Conservation (phyloP, 1,140 invertebrate genomes). For the Bemisia tabaci region DNA sequence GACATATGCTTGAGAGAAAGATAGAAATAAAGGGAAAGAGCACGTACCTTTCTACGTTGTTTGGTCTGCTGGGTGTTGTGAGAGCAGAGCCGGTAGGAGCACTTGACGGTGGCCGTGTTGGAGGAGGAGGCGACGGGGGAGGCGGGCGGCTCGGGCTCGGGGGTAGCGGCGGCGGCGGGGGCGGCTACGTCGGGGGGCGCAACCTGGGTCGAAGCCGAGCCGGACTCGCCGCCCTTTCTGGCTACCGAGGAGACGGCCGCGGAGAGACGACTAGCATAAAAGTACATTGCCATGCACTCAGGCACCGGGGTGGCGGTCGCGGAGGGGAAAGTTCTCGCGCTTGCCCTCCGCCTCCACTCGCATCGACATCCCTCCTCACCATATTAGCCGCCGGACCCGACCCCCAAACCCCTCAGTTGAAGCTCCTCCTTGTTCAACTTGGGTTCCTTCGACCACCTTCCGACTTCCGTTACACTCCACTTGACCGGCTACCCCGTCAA, state of each 20-base stretch:
- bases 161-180: slow-evolving; percentile 14
- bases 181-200: not conserved
- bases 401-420: not conserved
- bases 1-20: too few relatives aligned
- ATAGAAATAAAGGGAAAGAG: too few relatives aligned
- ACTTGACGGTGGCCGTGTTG: slow-evolving; percentile 10
- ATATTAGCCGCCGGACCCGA: not conserved
- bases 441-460: not conserved
- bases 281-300: slow-evolving; percentile 13
- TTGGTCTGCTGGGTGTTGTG: too few relatives aligned
- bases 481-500: not conserved
- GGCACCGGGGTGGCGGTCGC: not conserved
- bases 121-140: slow-evolving; percentile 15
- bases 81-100: too few relatives aligned
- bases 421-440: not conserved
- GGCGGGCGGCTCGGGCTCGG: slow-evolving; percentile 16
- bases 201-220: not conserved
- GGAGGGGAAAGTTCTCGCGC: too few relatives aligned
- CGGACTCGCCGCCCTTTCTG: slow-evolving; percentile 3
- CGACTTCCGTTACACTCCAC: not conserved
- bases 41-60: too few relatives aligned
- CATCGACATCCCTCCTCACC: not conserved
- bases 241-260: slow-evolving; percentile 9
- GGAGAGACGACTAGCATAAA: slow-evolving; percentile 14
- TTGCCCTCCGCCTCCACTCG: too few relatives aligned